These are phyloP conservation scores for Campylorhamphus procurvoides DNA, from an alignment of 2,113 vertebrate species.

Conservation along the genomic window DNA sequence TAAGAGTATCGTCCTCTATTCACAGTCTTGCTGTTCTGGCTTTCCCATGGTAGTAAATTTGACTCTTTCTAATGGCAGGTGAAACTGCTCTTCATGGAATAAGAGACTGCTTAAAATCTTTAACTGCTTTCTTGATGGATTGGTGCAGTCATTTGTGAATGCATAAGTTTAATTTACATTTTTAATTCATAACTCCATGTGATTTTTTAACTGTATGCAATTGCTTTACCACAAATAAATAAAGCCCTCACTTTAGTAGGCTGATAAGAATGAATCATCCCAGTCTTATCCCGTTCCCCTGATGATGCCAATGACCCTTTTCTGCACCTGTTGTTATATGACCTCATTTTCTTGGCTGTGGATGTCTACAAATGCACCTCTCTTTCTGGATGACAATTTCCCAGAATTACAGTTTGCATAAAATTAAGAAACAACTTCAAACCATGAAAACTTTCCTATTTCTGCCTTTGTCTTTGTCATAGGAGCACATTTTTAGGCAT, in stretches of 20 bases:
- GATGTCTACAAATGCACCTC: not conserved
- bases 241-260: not conserved
- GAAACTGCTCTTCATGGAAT: not conserved
- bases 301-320: not conserved
- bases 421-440: not conserved
- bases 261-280: not conserved
- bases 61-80: not conserved
- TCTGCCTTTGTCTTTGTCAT: not conserved
- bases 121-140: constrained; percentile 34
- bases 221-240: not conserved
- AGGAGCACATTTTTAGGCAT: not conserved
- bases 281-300: not conserved
- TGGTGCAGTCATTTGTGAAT: not conserved
- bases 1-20: not conserved
- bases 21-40: not conserved
- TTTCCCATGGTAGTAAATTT: constrained; percentile 26
- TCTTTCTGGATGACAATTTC: not conserved
- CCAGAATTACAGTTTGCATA: not conserved
- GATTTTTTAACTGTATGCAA: fast-evolving
- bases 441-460: not conserved
- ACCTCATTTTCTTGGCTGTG: not conserved
- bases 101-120: constrained; percentile 17
- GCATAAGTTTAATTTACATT: not conserved
- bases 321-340: not conserved
- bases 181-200: not conserved